phyloP scores from a whole-genome alignment of 1,140 invertebrate species.

The Leptopilina clavipes region DNA sequence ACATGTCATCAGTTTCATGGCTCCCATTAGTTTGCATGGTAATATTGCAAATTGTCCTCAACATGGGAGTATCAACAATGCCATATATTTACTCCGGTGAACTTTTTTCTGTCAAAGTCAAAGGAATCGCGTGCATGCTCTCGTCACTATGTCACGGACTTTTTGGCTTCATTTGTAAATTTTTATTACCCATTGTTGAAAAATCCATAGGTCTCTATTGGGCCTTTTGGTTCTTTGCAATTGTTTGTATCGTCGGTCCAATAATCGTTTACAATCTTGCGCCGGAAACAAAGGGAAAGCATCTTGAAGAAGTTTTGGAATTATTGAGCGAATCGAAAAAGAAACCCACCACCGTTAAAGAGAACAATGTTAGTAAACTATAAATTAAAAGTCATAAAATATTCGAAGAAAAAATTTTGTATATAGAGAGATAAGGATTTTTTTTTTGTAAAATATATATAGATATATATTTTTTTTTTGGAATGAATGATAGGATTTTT shows the following conservation, averaged over 20 bases:
- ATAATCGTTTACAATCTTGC: constrained; percentile 72
- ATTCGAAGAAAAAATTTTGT: too few relatives aligned
- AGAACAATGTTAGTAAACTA: not conserved
- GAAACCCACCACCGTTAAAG: not conserved
- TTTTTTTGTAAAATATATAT: not conserved
- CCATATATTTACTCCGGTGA: constrained; percentile 66
- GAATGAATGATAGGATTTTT: not conserved
- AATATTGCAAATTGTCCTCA: constrained; percentile 64
- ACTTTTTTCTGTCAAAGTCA: constrained; percentile 6
- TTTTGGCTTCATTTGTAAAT: constrained; percentile 78
- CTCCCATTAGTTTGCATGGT: constrained; percentile 64
- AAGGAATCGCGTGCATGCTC: not conserved
- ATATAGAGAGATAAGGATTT: too few relatives aligned
- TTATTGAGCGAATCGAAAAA: constrained; percentile 51
- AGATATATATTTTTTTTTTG: not conserved
- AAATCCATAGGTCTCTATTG: constrained; percentile 77
- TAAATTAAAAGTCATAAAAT: too few relatives aligned
- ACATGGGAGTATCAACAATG: constrained; percentile 76
- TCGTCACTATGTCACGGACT: constrained; percentile 68
- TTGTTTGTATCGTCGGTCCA: constrained; percentile 76
- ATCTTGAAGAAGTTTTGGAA: constrained; percentile 78
- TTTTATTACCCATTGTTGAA: constrained; percentile 76
- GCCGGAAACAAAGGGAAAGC: not conserved
- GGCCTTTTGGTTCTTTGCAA: constrained; percentile 82
- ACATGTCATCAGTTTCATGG: constrained; percentile 64